A percentile compares a stretch with the other conserved stretches of the same genome.
Evolutionary conservation across 2,797 vertebrate genomes (phyloP).

Genomic region (Cryptoprocta ferox): DNA sequence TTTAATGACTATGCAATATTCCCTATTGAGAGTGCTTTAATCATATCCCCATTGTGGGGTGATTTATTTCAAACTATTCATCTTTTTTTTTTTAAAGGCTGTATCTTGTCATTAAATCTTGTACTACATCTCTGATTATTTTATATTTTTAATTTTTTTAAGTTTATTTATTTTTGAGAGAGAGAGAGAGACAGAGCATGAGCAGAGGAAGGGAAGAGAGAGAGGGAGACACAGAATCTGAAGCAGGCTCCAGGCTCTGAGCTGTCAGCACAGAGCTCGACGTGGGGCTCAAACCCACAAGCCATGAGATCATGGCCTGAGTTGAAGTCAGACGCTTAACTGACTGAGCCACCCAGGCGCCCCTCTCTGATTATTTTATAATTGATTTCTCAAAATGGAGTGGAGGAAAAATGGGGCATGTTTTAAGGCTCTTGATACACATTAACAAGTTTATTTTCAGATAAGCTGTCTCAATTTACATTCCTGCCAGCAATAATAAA

Average conservation of each 20-base stretch:
- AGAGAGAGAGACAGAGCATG: no score
- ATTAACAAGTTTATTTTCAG: slow-evolving; percentile 1
- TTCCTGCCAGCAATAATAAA: neutral
- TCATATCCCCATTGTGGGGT: neutral
- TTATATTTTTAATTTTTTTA: neutral
- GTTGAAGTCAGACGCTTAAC: no score
- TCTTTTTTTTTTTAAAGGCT: neutral
- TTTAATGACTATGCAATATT: neutral
- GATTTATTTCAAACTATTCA: neutral
- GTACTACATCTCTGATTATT: neutral
- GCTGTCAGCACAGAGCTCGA: no score
- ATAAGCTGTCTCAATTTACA: neutral
- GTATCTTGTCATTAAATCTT: neutral
- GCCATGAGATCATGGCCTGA: no score
- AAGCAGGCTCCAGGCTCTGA: no score
- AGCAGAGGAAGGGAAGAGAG: no score
- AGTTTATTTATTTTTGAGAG: no score
- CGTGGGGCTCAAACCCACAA: no score
- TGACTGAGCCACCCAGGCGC: no score
- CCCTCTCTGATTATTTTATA: no score
- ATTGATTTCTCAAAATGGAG: neutral
- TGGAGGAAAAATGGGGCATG: neutral
- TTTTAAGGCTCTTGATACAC: neutral
- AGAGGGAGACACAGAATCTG: no score
- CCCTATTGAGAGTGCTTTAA: neutral